A percentile compares a stretch with the other conserved stretches of the same genome.
Evolutionary conservation across 1,140 invertebrate genomes (phyloP).

Genomic region (Monomorium pharaonis): DNA sequence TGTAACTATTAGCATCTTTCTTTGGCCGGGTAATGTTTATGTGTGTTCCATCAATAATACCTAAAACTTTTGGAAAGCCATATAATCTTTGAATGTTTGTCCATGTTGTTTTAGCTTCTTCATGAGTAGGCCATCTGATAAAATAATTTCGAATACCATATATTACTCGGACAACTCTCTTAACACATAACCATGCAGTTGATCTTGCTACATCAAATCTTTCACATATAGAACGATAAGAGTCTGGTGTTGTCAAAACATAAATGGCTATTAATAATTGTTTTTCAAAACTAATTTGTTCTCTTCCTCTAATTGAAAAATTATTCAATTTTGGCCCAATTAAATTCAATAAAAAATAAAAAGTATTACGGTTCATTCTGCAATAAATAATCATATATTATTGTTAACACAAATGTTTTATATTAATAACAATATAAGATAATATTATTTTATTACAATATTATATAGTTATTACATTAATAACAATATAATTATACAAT

Average conservation of each 20-base stretch:
- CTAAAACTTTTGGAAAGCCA: not conserved
- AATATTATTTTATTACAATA: no score
- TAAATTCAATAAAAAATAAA: not conserved
- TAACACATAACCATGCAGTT: constrained; percentile 14
- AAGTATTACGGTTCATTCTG: constrained; percentile 8
- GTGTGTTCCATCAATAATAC: not conserved
- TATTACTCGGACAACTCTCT: constrained; percentile 7
- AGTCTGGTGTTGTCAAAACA: constrained; percentile 22
- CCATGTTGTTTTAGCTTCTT: not conserved
- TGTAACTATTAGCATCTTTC: constrained; percentile 4
- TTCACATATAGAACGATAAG: constrained; percentile 18
- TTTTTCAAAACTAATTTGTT: not conserved
- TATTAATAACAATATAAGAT: no score
- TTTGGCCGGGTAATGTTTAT: constrained; percentile 23
- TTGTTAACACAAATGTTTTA: no score
- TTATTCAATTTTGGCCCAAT: constrained; percentile 2
- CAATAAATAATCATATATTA: constrained; percentile 9
- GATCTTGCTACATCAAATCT: constrained; percentile 21
- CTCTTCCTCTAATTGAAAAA: not conserved
- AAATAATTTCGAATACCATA: not conserved
- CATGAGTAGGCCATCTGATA: constrained; percentile 7
- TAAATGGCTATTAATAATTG: constrained; percentile 22
- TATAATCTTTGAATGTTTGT: not conserved
- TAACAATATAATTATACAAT: not conserved
- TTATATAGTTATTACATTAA: no score